Evolutionary conservation across 2,888 invertebrate species (phyloP), one percentile per base, ranked within the genome.

Genomic region (Euzophera pinguis): DNA sequence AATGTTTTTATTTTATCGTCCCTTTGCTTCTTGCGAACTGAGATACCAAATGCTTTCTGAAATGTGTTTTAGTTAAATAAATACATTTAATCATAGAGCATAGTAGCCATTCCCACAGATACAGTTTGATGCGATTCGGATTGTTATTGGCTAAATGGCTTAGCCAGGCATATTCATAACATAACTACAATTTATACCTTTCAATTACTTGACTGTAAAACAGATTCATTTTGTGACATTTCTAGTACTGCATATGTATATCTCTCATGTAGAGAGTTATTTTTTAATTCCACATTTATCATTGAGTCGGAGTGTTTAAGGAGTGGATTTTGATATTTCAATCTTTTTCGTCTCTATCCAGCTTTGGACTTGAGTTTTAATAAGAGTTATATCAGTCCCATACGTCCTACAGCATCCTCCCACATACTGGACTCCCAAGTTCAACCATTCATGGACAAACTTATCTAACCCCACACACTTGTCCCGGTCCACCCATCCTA

Each of bases 391-490:
- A 73, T 98, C 97, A 3, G 93, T 89, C 0, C 95, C 94, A 61
- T 93, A 93, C 0, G 97, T 95, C 62, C 97, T 91, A 81, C 98
- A 99, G 72, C 98, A 99, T 0, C 98, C 98, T 12, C 98, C 98
- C 47, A 98, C 91, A 73, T 94, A 96, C 54, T 90, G 92, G 1
- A 96, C 95, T 1, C 97, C 97, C 7, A 94, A 72, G 53, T 94
- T 91, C 17, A 96, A 74, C 98, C 98, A 98, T 56, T 93, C 92
- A 0, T 91, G 85, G 0, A 97, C 92, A 76, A 93, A 95, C 3
- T 87, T 90, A 43, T 93, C 92, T 0, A 97, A 84, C 1, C 93
- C 91, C 49, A 92, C 91, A 72, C 92, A 92, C 60, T 92, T 92
- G 45, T 93, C 93, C 49, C 91, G 83, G 45, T 93, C 93, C 34